A percentile compares a stretch with the other conserved stretches of the same genome.
Conservation (phyloP, 1,140 invertebrate species). For the Reticulitermes speratus region DNA sequence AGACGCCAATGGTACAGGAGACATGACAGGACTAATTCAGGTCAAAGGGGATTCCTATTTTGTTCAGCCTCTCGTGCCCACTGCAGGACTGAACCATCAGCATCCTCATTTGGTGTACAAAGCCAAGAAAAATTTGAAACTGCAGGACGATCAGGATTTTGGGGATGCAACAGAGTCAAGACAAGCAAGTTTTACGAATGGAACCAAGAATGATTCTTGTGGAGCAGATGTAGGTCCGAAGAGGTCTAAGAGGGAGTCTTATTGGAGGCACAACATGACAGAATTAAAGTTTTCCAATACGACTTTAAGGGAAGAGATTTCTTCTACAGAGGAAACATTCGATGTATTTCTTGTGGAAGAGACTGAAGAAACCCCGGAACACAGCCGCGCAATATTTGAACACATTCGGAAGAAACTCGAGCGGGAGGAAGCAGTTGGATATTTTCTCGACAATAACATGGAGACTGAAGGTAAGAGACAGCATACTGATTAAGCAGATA, state of each 20-base stretch:
- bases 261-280: background rate
- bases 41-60: slow-evolving; percentile 44
- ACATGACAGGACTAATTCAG: slow-evolving; percentile 47
- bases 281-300: background rate
- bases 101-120: slow-evolving; percentile 41
- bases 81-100: slow-evolving; percentile 25
- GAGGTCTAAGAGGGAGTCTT: slow-evolving; percentile 22
- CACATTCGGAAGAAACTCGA: slow-evolving; percentile 32
- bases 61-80: slow-evolving; percentile 45
- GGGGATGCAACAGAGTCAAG: background rate
- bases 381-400: background rate
- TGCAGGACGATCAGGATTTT: background rate
- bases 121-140: background rate
- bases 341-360: background rate
- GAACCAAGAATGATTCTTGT: background rate
- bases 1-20: slow-evolving; percentile 41
- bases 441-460: slow-evolving; percentile 52
- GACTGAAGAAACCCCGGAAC: background rate
- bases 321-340: background rate
- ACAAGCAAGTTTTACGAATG: too few species aligned
- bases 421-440: slow-evolving; percentile 47
- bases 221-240: background rate
- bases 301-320: background rate
- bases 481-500: too few species aligned
- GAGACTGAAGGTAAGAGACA: slow-evolving; percentile 38